Conservation (phyloP, 1,140 invertebrate genomes). For the Drosophila truncata region DNA sequence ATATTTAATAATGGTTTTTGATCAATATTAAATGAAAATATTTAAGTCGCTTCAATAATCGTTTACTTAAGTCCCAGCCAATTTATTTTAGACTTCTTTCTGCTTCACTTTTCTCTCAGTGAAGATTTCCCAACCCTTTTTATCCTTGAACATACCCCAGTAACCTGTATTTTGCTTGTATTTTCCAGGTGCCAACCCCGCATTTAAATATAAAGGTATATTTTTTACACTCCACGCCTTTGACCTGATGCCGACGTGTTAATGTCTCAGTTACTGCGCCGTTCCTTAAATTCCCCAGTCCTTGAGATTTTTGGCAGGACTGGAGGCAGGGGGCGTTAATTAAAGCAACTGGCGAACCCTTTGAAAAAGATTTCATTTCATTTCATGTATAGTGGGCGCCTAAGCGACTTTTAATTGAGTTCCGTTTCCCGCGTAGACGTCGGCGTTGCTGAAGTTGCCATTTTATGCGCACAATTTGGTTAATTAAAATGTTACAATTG, state of each 20-base stretch:
- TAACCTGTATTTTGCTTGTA: slow-evolving; percentile 5
- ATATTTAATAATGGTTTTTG: not conserved
- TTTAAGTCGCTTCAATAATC: too few relatives aligned
- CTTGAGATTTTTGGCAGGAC: slow-evolving; percentile 3
- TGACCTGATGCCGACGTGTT: slow-evolving; percentile 36
- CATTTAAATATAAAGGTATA: slow-evolving; percentile 25
- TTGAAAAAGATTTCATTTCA: slow-evolving; percentile 43
- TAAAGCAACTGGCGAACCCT: slow-evolving; percentile 55
- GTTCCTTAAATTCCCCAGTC: slow-evolving; percentile 38
- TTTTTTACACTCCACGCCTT: slow-evolving; percentile 7
- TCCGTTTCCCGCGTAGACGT: slow-evolving; percentile 52
- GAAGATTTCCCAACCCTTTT: not conserved
- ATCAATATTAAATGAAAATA: not conserved
- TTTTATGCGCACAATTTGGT: slow-evolving; percentile 76
- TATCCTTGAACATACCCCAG: not conserved
- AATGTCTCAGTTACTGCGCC: slow-evolving; percentile 48
- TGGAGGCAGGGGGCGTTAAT: slow-evolving; percentile 50
- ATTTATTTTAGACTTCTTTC: not conserved
- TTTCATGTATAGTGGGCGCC: slow-evolving; percentile 52
- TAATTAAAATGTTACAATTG: slow-evolving; percentile 82
- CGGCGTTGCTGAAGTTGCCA: slow-evolving; percentile 58
- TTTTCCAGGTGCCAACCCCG: not conserved
- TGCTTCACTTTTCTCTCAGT: not conserved
- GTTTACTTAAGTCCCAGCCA: too few relatives aligned
- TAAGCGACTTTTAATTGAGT: slow-evolving; percentile 83